Base-by-base conservation (phyloP, 2,113 vertebrate species). In the Aptenodytes patagonicus region DNA sequence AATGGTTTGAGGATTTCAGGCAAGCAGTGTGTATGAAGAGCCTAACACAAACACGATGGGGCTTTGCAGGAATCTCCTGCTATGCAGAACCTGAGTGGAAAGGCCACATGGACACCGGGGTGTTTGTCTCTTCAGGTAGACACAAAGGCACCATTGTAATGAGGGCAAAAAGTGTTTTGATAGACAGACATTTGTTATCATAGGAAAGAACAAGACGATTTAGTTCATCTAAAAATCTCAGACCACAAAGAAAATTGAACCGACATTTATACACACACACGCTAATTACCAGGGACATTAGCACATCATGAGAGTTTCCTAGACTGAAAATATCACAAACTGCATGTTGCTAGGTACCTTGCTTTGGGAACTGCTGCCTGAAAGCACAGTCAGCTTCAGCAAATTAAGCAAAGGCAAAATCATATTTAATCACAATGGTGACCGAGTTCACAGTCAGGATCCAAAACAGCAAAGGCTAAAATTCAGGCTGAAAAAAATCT, bases 1-100 rank as follows among this genome's bases (percentile, higher is more conserved):
- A 12, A 10, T 2, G 12, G 16, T 16, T 24, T 17, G 18, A 29
- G 54, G 75, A 14, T 15, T 22, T 44, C 25, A 14, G 28, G 49
- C 13, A 57, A 64, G 13, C 16, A 17, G 21, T 0, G 4, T 1
- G 0, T 1, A 4, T 3, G 8, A 54, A 12, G 31, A 62, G 28
- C 31, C 40, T 5, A 31, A 22, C 6, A 4, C 21, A 29, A 15
- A 20, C 5, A 0, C 3, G 24, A 28, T 2, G 6, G 40, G 20
- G 12, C 9, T 87, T 38, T 3, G 5, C 10, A 10, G n/a, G 75
- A 16, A 10, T 4, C 49, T 29, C 29, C 31, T 24, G 21, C 61
- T 32, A 1, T 0, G 7, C 21, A 34, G 32, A 6, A 4, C 31
- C 36, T 2, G 2, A 38, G 19, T 0, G 6, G 57, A 49, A 64